phyloP scores from a whole-genome alignment of 1,140 invertebrate genomes.

The Cotesia vestalis region DNA sequence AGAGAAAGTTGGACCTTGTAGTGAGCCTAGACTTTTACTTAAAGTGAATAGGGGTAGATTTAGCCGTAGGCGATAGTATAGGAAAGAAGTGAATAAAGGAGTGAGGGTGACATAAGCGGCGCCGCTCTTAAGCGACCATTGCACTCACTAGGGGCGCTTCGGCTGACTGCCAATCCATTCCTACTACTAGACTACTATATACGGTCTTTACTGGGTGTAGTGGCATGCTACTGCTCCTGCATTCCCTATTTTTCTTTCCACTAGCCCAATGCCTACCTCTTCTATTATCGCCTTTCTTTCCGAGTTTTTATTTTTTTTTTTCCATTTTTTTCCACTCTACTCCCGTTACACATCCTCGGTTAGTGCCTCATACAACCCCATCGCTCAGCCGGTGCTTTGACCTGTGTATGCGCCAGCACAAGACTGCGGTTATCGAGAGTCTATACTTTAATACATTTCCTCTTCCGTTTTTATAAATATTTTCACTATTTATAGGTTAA shows the following conservation, averaged over 20 bases:
- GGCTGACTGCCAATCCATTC: conserved; percentile 45
- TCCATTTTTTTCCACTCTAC: background rate
- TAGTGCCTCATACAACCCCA: background rate
- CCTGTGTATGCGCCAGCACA: conserved; percentile 14
- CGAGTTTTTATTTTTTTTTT: background rate
- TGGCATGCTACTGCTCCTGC: background rate
- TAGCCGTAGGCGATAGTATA: background rate
- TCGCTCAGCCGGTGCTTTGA: conserved; percentile 19
- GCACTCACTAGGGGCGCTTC: conserved; percentile 44
- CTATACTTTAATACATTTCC: conserved; percentile 6
- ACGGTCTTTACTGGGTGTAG: too few relatives aligned
- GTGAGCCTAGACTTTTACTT: conserved; percentile 8
- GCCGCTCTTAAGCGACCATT: conserved; percentile 52
- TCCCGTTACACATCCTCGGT: background rate
- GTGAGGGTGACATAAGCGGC: conserved; percentile 44
- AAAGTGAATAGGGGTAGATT: background rate
- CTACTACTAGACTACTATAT: too few relatives aligned
- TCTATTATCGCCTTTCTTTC: background rate
- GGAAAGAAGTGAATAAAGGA: background rate
- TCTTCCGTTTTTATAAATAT: conserved; percentile 1
- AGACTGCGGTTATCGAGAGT: conserved; percentile 26
- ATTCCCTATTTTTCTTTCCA: conserved; percentile 27
- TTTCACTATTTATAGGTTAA: background rate
- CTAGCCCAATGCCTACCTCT: conserved; percentile 16
- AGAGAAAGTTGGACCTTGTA: conserved; percentile 4